Base-by-base conservation (phyloP, 2,797 vertebrate genomes). In the Parauchenoglanis ngamensis region DNA sequence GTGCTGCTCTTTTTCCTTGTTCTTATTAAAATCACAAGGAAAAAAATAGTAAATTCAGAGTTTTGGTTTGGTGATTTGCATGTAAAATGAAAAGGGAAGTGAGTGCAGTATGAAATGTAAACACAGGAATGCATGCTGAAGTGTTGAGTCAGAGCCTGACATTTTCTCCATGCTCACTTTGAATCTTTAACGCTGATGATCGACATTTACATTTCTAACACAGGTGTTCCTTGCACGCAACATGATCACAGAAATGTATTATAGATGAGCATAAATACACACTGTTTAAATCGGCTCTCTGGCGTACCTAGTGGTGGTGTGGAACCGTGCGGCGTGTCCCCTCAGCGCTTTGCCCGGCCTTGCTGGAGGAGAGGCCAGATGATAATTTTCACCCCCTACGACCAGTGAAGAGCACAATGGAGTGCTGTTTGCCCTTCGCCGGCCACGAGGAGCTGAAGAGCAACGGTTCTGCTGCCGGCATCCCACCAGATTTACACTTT, bases 351-450 rank as follows among this genome's bases (percentile, higher is more conserved):
- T 89, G 31, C 89, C 46, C 89, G 94, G 90, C 90, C 94, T 92
- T 1, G 92, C 85, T 0, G 95, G 94, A 0, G 95, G 95, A 0
- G 94, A 95, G 28, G 93, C 92, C 89, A 94, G 91, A 89, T 86
- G 94, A 92, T 96, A 96, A 92, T 89, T 96, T 90, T 95, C 94
- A 11, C 94, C 94, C 86, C 94, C 94, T n/a, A 94, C 93, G 91
- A 96, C 89, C 81, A 95, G 76, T 7, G 95, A 92, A 82, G 94
- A 93, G 92, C 94, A 96, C 0, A 95, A 92, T 0, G 94, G 95
- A 0, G 95, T 92, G 90, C 94, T 94, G 92, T 94, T 89, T 0
- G 93, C 93, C 63, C 94, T 89, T 65, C 93, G 90, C 80, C 95
- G 82, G 23, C 96, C 94, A 15, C 95, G 92, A 56, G 78, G 90